Evolutionary conservation across 2,888 invertebrate genomes (phyloP), one percentile per base, ranked within the genome.

Genomic region (Epiperipatus broadwayi): DNA sequence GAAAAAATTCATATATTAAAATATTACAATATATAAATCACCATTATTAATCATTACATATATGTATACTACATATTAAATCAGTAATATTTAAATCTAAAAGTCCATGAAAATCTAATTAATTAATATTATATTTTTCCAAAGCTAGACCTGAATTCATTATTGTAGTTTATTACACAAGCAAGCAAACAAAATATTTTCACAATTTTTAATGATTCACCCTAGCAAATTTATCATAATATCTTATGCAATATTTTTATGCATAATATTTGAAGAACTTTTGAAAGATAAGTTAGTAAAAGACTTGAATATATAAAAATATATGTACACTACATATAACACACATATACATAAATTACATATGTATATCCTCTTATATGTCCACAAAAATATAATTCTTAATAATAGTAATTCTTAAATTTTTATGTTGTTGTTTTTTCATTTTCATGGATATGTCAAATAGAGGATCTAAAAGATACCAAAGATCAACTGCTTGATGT

Each of bases 381-480:
- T n/a, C n/a, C n/a, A n/a, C n/a, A n/a, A n/a, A n/a, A n/a, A n/a
- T n/a, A n/a, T n/a, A n/a, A n/a, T n/a, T n/a, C n/a, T n/a, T n/a
- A n/a, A n/a, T n/a, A n/a, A n/a, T n/a, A n/a, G n/a, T n/a, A n/a
- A n/a, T n/a, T n/a, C n/a, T n/a, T n/a, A n/a, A n/a, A n/a, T n/a
- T n/a, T n/a, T n/a, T n/a, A n/a, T n/a, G n/a, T n/a, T n/a, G n/a
- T n/a, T n/a, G n/a, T n/a, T 25, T 15, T 18, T 31, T 16, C 19
- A 14, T 35, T 21, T 15, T 40, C 31, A n/a, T n/a, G 12, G 5
- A 31, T 31, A 14, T n/a, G 7, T 8, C 5, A 31, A 12, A 31
- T 31, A 91, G 95, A 93, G 68, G 93, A 93, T 57, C 73, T 95
- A 59, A 77, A 78, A 61, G 95, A 97, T 56, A 78, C 89, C 59